A percentile compares a stretch with the other conserved stretches of the same genome.
These are phyloP conservation scores for Philereme vetulata DNA, from an alignment of 2,888 invertebrate species.

Conservation along the genomic window DNA sequence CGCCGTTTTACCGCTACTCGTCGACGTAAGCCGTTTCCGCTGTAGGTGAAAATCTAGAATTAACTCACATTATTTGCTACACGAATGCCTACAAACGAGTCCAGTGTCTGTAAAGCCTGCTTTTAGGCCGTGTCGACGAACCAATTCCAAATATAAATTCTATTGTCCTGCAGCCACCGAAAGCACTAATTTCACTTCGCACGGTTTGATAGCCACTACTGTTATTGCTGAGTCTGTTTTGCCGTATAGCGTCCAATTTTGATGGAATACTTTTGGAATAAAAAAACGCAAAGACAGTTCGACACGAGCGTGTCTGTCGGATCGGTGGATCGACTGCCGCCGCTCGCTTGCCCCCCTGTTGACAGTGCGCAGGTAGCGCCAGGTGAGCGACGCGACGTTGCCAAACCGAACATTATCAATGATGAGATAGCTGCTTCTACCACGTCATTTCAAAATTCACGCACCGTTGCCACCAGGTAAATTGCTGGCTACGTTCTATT, in stretches of 20 bases:
- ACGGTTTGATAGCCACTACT: conserved; percentile 45
- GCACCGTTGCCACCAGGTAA: conserved; percentile 63
- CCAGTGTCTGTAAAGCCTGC: conserved; percentile 50
- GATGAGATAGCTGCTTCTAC: conserved; percentile 75
- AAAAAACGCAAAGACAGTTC: conserved; percentile 50
- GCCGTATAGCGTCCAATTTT: conserved; percentile 46
- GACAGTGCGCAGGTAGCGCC: conserved; percentile 82
- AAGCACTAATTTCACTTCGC: conserved; percentile 49
- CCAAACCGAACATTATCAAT: conserved; percentile 81
- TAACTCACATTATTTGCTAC: conserved; percentile 71
- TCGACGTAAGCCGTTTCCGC: conserved; percentile 81
- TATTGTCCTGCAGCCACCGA: conserved; percentile 43
- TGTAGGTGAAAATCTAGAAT: conserved; percentile 80
- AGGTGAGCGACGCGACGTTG: conserved; percentile 82
- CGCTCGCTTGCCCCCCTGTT: conserved; percentile 75
- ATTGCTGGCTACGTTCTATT: conserved; percentile 51
- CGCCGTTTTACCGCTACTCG: conserved; percentile 80
- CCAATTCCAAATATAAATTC: conserved; percentile 52
- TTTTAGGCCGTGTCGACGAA: conserved; percentile 56
- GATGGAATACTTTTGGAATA: conserved; percentile 58
- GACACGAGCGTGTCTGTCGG: conserved; percentile 69
- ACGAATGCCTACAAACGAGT: conserved; percentile 57
- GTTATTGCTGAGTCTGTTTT: conserved; percentile 43
- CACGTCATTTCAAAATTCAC: conserved; percentile 64
- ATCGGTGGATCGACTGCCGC: conserved; percentile 72